Evolutionary conservation across 2,113 vertebrate species (phyloP).

Genomic region (Psittacula cyanocephala): DNA sequence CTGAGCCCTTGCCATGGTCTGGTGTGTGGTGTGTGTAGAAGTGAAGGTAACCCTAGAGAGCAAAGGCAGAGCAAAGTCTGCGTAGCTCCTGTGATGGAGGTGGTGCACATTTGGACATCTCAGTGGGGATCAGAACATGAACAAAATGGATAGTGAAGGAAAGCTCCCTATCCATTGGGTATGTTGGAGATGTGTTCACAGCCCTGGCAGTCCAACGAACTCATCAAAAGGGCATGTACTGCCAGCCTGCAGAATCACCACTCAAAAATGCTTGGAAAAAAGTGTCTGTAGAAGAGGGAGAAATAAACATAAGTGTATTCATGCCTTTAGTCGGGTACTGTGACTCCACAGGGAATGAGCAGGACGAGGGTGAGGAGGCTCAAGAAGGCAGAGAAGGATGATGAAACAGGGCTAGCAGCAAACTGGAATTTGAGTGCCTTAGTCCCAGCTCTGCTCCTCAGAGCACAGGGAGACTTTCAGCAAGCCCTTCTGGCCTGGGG

Average conservation of each 20-base stretch:
- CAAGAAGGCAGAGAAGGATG: background rate
- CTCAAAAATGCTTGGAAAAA: background rate
- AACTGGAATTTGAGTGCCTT: background rate
- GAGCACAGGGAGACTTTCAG: background rate
- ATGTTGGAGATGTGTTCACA: background rate
- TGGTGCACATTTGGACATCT: background rate
- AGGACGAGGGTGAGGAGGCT: background rate
- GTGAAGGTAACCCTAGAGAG: background rate
- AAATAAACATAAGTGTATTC: background rate
- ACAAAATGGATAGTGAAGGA: background rate
- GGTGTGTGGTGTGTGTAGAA: background rate
- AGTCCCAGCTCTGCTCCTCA: background rate
- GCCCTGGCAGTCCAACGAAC: background rate
- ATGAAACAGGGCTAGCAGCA: background rate
- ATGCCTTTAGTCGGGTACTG: background rate
- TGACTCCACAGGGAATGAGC: background rate
- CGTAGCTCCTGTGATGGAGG: background rate
- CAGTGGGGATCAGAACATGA: accelerated
- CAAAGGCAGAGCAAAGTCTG: background rate
- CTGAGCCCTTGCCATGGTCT: background rate
- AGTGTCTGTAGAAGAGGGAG: background rate
- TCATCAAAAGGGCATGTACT: background rate
- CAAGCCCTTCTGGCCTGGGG: background rate
- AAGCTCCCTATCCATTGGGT: background rate
- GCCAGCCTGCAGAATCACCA: background rate